Conservation (phyloP, 2,113 vertebrate genomes). For the Cephalophus harveyi region DNA sequence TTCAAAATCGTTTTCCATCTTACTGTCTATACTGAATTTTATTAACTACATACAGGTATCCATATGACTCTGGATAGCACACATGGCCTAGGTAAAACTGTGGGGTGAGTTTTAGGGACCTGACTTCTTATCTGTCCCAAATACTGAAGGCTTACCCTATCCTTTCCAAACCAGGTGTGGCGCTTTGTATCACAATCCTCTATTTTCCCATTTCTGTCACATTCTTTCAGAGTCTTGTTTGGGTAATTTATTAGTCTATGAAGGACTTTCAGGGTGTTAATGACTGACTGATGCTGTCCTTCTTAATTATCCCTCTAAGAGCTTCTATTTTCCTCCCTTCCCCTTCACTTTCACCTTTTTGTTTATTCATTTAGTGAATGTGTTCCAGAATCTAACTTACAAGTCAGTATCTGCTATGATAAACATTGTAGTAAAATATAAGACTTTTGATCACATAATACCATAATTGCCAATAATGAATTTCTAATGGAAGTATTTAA, state of each 20-base stretch:
- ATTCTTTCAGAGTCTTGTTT: neutral
- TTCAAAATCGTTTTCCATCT: neutral
- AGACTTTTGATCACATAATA: neutral
- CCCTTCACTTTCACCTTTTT: neutral
- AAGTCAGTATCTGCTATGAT: neutral
- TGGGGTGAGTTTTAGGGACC: neutral
- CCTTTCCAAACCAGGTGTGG: neutral
- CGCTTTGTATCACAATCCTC: neutral
- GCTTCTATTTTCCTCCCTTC: neutral
- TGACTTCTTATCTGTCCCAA: neutral
- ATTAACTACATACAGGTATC: neutral
- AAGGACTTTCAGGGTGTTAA: constrained; percentile 22
- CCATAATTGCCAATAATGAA: neutral
- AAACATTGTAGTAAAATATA: neutral
- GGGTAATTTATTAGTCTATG: neutral
- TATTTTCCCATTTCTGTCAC: neutral
- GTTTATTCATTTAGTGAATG: neutral
- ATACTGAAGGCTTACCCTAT: neutral
- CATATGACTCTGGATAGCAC: neutral
- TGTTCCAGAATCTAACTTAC: neutral
- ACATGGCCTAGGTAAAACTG: neutral
- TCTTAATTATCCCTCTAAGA: neutral
- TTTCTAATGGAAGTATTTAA: neutral
- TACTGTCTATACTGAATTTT: neutral
- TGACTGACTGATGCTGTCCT: neutral